Percentiles rank a stretch among this genome's conserved stretches.
These are phyloP conservation scores for Zosterops pallidus DNA, from an alignment of 2,113 vertebrate species.

Conservation along the genomic window DNA sequence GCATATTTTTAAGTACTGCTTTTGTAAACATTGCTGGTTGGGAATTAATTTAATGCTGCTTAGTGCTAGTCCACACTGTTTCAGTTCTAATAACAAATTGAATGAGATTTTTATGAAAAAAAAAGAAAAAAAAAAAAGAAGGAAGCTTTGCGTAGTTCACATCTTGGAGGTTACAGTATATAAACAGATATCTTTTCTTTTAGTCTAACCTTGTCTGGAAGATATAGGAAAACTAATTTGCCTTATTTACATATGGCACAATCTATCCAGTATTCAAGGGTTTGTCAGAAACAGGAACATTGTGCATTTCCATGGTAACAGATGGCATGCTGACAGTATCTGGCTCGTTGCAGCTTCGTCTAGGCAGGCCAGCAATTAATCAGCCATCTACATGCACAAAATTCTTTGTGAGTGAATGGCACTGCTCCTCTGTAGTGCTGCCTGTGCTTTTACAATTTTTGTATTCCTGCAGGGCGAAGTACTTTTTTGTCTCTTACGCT, in stretches of 20 bases:
- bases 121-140: conserved; percentile 48
- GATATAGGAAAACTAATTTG: conserved; percentile 90
- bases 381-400: conserved; percentile 88
- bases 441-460: conserved; percentile 84
- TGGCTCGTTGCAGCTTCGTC: conserved; percentile 87
- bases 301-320: conserved; percentile 92
- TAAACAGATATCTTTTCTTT: conserved; percentile 85
- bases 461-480: conserved; percentile 85
- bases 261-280: conserved; percentile 87
- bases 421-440: conserved; percentile 84
- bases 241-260: conserved; percentile 90
- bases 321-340: conserved; percentile 89
- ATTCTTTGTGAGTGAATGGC: conserved; percentile 88
- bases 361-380: conserved; percentile 89
- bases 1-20: conserved; percentile 41
- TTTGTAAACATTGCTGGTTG: conserved; percentile 66
- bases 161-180: conserved; percentile 75
- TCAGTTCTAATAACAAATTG: conserved; percentile 64
- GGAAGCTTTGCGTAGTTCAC: conserved; percentile 56
- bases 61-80: conserved; percentile 52
- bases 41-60: conserved; percentile 66
- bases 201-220: conserved; percentile 84
- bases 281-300: conserved; percentile 88
- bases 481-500: conserved; percentile 83
- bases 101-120: conserved; percentile 25